A percentile compares a stretch with the other conserved stretches of the same genome.
Conservation (phyloP, 64 coral and sea anemone species). For the Porites australiensis region DNA sequence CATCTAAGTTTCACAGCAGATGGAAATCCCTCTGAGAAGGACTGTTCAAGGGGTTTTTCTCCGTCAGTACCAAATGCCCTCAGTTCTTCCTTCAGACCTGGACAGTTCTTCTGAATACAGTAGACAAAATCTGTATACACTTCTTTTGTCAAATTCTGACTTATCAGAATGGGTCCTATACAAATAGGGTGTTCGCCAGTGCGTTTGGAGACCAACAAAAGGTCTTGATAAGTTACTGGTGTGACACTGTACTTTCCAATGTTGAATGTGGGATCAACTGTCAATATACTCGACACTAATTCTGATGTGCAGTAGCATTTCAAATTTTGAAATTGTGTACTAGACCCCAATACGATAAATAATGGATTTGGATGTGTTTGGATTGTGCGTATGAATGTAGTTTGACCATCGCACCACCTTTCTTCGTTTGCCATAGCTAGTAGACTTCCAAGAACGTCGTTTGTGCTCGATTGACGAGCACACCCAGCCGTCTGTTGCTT, state of each 20-base stretch:
- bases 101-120: constrained; percentile 50
- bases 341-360: constrained; percentile 36
- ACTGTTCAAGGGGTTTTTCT: constrained; percentile 52
- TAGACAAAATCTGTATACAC: constrained; percentile 41
- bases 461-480: background rate
- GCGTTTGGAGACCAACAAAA: constrained; percentile 29
- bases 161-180: background rate
- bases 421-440: background rate
- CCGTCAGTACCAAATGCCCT: constrained; percentile 62
- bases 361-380: constrained; percentile 13
- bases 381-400: constrained; percentile 1
- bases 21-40: constrained; percentile 57
- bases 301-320: constrained; percentile 58
- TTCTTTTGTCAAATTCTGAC: constrained; percentile 40
- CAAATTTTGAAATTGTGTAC: constrained; percentile 48
- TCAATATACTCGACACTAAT: constrained; percentile 34
- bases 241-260: constrained; percentile 56
- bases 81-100: constrained; percentile 41
- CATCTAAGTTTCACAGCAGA: constrained; percentile 34
- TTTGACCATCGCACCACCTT: background rate
- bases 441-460: too few relatives aligned
- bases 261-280: constrained; percentile 54
- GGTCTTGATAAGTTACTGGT: constrained; percentile 50
- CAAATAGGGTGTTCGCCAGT: background rate
- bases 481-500: background rate